A percentile compares a stretch with the other conserved stretches of the same genome.
Conservation (phyloP, 2,888 invertebrate genomes). For the Hemaris fuciformis region DNA sequence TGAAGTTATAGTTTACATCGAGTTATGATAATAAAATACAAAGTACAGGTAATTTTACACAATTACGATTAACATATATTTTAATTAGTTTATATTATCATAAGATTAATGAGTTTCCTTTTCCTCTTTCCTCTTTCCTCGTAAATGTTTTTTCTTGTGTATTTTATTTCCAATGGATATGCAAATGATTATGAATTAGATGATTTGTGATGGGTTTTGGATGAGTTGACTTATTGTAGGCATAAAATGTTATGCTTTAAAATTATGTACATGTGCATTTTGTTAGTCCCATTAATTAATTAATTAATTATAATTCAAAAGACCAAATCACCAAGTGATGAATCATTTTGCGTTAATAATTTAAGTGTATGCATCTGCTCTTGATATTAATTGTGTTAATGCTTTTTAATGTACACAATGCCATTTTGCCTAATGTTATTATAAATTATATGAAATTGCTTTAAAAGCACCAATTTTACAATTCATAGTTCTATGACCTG, state of each 20-base stretch:
- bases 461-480: conserved; percentile 82
- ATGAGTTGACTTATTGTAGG: conserved; percentile 39
- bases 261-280: conserved; percentile 64
- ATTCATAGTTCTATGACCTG: conserved; percentile 80
- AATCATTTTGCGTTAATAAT: conserved; percentile 61
- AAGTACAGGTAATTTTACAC: conserved; percentile 76
- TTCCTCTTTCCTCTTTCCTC: conserved; percentile 50
- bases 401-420: conserved; percentile 80
- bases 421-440: conserved; percentile 82
- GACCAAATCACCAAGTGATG: conserved; percentile 79
- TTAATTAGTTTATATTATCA: conserved; percentile 60
- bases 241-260: conserved; percentile 52
- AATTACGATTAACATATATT: conserved; percentile 66
- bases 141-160: conserved; percentile 36
- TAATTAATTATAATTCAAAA: conserved; percentile 53
- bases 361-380: conserved; percentile 70
- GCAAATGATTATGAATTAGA: conserved; percentile 30
- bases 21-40: conserved; percentile 71
- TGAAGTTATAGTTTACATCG: conserved; percentile 69
- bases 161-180: conserved; percentile 28
- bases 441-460: conserved; percentile 81
- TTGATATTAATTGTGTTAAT: conserved; percentile 80
- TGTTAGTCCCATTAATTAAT: conserved; percentile 60
- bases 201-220: conserved; percentile 39
- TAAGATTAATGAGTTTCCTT: conserved; percentile 64